Evolutionary conservation across 37 sponge, comb jelly and placozoan species (phyloP).

Genomic region (Ianthella basta): DNA sequence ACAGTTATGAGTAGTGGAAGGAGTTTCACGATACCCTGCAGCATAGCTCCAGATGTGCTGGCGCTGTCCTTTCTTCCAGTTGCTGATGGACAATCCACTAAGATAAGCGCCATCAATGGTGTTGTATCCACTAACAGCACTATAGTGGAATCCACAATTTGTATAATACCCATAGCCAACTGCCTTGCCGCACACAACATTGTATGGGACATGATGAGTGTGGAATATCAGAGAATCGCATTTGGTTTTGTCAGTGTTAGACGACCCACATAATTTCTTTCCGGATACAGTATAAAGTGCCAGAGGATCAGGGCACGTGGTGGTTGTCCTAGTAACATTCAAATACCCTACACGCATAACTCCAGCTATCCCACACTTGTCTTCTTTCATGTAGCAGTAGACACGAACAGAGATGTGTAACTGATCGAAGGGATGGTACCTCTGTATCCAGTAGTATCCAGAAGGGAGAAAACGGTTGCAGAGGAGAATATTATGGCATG

Average conservation of each 20-base stretch:
- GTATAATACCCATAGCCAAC: neutral
- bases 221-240: neutral
- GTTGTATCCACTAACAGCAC: neutral
- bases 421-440: neutral
- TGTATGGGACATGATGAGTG: neutral
- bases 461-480: neutral
- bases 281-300: neutral
- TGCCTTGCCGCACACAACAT: conserved; percentile 7
- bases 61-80: neutral
- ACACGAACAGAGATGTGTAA: neutral
- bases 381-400: conserved; percentile 17
- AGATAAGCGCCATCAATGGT: neutral
- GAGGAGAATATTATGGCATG: neutral
- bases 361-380: neutral
- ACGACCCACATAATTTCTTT: neutral
- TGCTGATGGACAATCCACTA: conserved; percentile 15
- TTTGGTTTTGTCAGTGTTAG: neutral
- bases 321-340: neutral
- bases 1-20: neutral
- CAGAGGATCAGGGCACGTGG: neutral
- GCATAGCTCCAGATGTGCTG: conserved; percentile 29
- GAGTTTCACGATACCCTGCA: conserved; percentile 6
- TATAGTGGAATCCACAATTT: neutral
- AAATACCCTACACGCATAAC: conserved; percentile 17
- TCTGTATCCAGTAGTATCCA: conserved; percentile 26